These are phyloP conservation scores for Cinclus cinclus DNA, from an alignment of 2,113 vertebrate species.

Conservation along the genomic window DNA sequence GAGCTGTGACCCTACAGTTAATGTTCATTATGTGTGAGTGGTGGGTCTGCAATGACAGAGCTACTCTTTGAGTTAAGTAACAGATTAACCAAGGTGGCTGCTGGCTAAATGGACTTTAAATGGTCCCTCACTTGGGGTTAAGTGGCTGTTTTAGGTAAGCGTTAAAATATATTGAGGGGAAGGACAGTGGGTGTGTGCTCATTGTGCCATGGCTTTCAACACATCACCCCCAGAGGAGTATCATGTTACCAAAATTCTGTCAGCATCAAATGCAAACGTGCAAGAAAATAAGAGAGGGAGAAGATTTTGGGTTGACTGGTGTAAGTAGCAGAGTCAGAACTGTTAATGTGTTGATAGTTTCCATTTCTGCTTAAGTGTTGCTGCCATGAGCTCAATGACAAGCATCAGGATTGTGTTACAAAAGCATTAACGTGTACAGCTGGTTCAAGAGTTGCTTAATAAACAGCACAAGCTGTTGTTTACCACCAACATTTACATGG, in stretches of 20 bases:
- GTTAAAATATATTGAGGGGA: neutral
- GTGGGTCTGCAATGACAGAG: neutral
- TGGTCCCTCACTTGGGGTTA: neutral
- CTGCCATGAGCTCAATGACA: neutral
- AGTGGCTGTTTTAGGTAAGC: neutral
- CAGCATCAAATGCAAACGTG: neutral
- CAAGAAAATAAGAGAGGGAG: neutral
- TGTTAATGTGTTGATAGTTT: neutral
- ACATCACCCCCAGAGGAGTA: neutral
- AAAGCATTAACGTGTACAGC: neutral
- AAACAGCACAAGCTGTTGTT: neutral
- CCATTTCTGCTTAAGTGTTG: neutral
- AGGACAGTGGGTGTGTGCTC: neutral
- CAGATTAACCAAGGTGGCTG: neutral
- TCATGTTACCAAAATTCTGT: neutral
- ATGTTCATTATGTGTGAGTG: neutral
- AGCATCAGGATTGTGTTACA: neutral
- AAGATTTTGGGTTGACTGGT: neutral
- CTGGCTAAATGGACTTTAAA: neutral
- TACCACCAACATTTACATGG: neutral
- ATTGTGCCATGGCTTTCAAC: neutral
- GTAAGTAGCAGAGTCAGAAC: neutral
- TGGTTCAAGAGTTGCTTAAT: neutral
- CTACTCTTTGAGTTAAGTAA: neutral
- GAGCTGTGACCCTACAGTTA: neutral